Conservation (phyloP, 2,888 invertebrate species). For the Cyaniris semiargus region DNA sequence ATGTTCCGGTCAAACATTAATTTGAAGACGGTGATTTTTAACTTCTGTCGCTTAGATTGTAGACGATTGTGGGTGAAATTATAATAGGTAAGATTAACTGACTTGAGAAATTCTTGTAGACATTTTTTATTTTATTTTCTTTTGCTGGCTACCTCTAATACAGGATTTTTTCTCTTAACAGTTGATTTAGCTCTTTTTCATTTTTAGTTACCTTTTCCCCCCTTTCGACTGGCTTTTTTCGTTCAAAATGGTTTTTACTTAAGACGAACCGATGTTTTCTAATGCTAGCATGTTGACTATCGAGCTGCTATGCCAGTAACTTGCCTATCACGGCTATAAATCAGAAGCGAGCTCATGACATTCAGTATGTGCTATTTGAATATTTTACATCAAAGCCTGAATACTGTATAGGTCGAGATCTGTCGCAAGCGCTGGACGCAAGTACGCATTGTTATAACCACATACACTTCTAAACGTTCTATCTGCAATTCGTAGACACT, state of each 20-base stretch:
- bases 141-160: not conserved
- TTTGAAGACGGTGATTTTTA: not conserved
- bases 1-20: slow-evolving; percentile 17
- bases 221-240: not conserved
- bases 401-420: slow-evolving; percentile 20
- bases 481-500: slow-evolving; percentile 35
- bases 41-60: not conserved
- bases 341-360: slow-evolving; percentile 23
- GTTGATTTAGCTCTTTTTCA: not conserved
- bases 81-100: not conserved
- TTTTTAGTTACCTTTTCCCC: not conserved
- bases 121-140: not conserved
- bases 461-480: slow-evolving; percentile 38
- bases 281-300: not conserved
- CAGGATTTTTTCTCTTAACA: not conserved
- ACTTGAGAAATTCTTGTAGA: not conserved
- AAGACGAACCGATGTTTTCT: not conserved
- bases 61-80: not conserved
- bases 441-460: slow-evolving; percentile 68
- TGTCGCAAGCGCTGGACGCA: slow-evolving; percentile 67
- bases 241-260: not conserved
- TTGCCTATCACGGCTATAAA: slow-evolving; percentile 13
- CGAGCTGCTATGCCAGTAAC: not conserved
- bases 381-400: slow-evolving; percentile 23
- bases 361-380: slow-evolving; percentile 23